Conservation (phyloP, 2,113 vertebrate genomes). For the Muscicapa adusta region DNA sequence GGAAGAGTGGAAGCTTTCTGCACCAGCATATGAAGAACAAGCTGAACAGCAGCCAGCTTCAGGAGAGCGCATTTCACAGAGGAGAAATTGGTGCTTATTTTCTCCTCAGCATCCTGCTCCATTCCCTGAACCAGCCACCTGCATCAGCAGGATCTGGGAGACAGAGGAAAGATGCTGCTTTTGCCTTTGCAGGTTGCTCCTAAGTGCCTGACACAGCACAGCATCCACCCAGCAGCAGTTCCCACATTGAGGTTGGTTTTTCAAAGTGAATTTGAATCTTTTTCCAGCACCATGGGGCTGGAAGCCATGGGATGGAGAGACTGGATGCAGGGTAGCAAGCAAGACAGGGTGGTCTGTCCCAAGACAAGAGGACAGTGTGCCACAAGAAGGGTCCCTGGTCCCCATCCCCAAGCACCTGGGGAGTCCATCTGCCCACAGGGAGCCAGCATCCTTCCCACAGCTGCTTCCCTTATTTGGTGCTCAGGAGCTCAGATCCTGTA, state of each 20-base stretch:
- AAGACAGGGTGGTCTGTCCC: not conserved
- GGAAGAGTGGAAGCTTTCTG: not conserved
- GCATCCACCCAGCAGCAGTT: not conserved
- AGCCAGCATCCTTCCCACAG: not conserved
- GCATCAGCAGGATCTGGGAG: not conserved
- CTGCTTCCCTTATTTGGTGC: slow-evolving; percentile 66
- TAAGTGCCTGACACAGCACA: not conserved
- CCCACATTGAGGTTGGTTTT: not conserved
- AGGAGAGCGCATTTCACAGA: slow-evolving; percentile 29
- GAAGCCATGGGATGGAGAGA: not conserved
- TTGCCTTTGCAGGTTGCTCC: not conserved
- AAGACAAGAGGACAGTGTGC: not conserved
- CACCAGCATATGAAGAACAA: not conserved
- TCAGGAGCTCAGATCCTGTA: slow-evolving; percentile 39
- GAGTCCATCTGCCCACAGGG: not conserved
- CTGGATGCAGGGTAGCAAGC: not conserved
- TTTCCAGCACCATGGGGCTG: not conserved
- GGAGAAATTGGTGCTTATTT: not conserved
- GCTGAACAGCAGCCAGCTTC: slow-evolving; percentile 3
- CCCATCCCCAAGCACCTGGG: not conserved
- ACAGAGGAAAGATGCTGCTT: not conserved
- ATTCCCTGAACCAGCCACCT: not conserved
- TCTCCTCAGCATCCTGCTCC: not conserved
- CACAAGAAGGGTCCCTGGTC: not conserved
- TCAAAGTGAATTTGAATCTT: not conserved